Percentiles rank a stretch among this genome's conserved stretches.
These are phyloP conservation scores for Brassicogethes aeneus DNA, from an alignment of 2,888 invertebrate genomes.

Conservation along the genomic window DNA sequence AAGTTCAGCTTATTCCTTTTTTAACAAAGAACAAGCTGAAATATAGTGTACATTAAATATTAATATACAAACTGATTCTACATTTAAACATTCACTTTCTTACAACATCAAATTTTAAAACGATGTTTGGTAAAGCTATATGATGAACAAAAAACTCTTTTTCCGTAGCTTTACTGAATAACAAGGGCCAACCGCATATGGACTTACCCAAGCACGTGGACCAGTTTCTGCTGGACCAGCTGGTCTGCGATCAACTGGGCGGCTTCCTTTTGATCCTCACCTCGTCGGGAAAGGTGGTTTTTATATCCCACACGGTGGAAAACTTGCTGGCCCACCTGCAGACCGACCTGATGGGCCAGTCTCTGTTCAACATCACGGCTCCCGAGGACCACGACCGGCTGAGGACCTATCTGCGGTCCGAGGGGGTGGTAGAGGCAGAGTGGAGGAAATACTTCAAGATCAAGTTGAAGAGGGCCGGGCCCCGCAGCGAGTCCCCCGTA, in stretches of 20 bases:
- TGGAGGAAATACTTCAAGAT: constrained; percentile 47
- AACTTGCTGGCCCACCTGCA: constrained; percentile 74
- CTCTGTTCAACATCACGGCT: constrained; percentile 72
- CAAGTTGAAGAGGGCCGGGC: constrained; percentile 56
- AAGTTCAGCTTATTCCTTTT: too few relatives aligned
- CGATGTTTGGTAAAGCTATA: too few relatives aligned
- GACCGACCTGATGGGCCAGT: constrained; percentile 77
- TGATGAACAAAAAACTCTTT: too few relatives aligned
- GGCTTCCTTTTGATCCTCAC: constrained; percentile 77
- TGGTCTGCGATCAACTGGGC: constrained; percentile 53
- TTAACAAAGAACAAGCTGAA: too few relatives aligned
- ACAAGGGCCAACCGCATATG: constrained; percentile 22
- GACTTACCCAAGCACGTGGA: constrained; percentile 48
- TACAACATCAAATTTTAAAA: too few relatives aligned
- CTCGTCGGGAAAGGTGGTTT: constrained; percentile 73
- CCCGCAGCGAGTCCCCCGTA: constrained; percentile 60
- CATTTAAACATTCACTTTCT: too few relatives aligned
- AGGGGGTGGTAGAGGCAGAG: constrained; percentile 42
- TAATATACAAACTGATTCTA: too few relatives aligned
- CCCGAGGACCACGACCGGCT: constrained; percentile 70
- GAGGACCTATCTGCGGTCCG: constrained; percentile 49
- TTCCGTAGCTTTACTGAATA: constrained; percentile 24
- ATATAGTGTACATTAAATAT: too few relatives aligned
- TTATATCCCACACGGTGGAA: constrained; percentile 77
- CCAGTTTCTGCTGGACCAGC: constrained; percentile 51